Evolutionary conservation across 2,888 invertebrate genomes (phyloP).

Genomic region (Platycnemis pennipes): DNA sequence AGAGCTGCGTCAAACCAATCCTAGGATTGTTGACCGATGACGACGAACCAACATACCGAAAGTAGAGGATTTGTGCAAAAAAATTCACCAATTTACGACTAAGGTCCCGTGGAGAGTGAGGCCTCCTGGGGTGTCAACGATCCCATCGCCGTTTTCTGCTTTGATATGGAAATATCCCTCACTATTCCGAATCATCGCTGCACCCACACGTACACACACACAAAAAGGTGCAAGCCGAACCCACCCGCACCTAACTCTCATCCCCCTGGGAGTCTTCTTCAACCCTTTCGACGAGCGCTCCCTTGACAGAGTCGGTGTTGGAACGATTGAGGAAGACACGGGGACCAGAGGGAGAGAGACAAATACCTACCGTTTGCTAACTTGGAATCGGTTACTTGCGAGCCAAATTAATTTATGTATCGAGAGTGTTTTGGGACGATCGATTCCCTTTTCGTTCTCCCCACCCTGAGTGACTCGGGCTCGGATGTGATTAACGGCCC

Average conservation of each 20-base stretch:
- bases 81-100: not conserved
- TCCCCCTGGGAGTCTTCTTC: not conserved
- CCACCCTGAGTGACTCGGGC: not conserved
- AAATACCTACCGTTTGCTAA: not conserved
- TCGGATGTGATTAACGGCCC: slow-evolving; percentile 25
- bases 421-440: slow-evolving; percentile 26
- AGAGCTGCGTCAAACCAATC: too few relatives aligned
- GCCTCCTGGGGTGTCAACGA: not conserved
- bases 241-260: not conserved
- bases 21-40: too few relatives aligned
- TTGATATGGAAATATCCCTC: slow-evolving; percentile 14
- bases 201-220: not conserved
- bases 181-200: not conserved
- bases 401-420: slow-evolving; percentile 60
- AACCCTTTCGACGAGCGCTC: too few relatives aligned
- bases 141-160: not conserved
- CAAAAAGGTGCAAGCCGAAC: not conserved
- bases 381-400: slow-evolving; percentile 20
- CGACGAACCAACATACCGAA: too few relatives aligned
- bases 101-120: not conserved
- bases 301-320: not conserved
- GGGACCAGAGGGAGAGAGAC: not conserved
- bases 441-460: not conserved
- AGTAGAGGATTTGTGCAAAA: not conserved
- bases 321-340: not conserved